Evolutionary conservation across 2,797 vertebrate genomes (phyloP).

Genomic region (Chiloscyllium punctatum): DNA sequence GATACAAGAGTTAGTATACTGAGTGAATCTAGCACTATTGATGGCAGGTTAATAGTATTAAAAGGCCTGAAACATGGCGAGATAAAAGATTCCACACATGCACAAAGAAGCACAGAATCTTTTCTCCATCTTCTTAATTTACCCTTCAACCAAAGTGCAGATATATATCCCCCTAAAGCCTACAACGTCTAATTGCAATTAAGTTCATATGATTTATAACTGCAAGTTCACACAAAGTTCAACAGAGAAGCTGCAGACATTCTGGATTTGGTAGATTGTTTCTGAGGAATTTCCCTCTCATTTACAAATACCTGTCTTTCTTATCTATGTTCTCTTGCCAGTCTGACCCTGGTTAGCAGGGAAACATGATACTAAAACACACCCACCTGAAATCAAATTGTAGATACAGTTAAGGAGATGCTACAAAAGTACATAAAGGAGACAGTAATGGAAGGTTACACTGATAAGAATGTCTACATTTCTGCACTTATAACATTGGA

Average conservation of each 20-base stretch:
- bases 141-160: neutral
- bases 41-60: neutral
- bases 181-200: neutral
- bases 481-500: neutral
- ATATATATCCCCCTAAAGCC: neutral
- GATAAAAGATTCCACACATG: too few species aligned
- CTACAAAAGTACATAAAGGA: neutral
- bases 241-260: neutral
- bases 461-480: neutral
- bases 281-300: neutral
- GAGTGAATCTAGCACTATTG: neutral
- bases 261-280: neutral
- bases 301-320: neutral
- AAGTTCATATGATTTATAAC: neutral
- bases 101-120: neutral
- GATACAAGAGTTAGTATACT: neutral
- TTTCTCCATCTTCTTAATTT: neutral
- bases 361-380: neutral
- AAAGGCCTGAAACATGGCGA: neutral
- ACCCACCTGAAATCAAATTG: neutral
- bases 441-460: neutral
- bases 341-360: neutral
- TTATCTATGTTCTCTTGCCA: neutral
- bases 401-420: neutral
- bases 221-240: neutral